Evolutionary conservation across 1,140 invertebrate genomes (phyloP).

Genomic region (Zaprionus kolodkinae): DNA sequence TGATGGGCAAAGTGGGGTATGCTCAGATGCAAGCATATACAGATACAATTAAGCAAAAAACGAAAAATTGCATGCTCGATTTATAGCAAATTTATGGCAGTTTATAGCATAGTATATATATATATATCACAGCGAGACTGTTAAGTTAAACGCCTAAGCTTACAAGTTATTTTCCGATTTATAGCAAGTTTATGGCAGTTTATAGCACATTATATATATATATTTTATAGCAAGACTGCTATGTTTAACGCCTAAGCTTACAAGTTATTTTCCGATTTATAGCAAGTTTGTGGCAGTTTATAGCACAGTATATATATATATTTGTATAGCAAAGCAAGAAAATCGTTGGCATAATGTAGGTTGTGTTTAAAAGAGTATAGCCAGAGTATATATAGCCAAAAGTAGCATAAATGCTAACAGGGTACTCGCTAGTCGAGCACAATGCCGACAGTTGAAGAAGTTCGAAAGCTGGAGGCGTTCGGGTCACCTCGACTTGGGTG

Average conservation of each 20-base stretch:
- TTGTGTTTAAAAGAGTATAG: too few relatives aligned
- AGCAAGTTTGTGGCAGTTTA: too few relatives aligned
- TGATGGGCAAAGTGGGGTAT: neutral
- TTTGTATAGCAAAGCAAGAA: neutral
- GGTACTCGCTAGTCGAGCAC: neutral
- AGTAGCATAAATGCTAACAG: neutral
- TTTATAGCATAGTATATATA: neutral
- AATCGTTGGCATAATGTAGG: too few relatives aligned
- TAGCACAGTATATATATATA: neutral
- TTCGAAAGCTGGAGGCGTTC: neutral
- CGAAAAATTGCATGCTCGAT: neutral
- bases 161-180: too few relatives aligned
- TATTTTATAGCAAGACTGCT: neutral
- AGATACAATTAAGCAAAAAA: too few relatives aligned
- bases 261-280: too few relatives aligned
- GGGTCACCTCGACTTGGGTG: conserved; percentile 50
- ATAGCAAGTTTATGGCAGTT: neutral
- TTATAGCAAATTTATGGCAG: neutral
- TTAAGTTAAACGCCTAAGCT: too few relatives aligned
- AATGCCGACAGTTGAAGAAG: neutral
- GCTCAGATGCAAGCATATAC: neutral
- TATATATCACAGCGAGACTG: neutral
- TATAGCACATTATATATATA: neutral
- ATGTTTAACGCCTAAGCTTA: too few relatives aligned
- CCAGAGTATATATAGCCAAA: neutral